Base-by-base conservation (phyloP, 2,113 vertebrate species). In the Carassius carassius region DNA sequence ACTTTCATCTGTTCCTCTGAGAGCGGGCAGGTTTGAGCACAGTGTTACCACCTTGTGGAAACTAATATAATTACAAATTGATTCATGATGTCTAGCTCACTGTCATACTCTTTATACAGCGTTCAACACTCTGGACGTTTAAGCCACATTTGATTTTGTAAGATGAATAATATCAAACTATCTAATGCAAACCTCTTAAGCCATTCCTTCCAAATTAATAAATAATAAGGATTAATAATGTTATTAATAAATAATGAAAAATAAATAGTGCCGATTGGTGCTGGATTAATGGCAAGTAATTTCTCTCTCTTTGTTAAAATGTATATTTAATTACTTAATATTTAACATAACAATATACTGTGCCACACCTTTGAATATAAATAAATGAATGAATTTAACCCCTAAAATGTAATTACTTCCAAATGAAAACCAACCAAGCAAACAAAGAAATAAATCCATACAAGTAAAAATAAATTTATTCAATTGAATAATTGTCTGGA, bases 31-130 rank as follows among this genome's bases (percentile, higher is more conserved):
- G 11, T 23, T 78, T 78, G 56, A 41, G 76, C 21, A 23, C 56
- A 41, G n/a, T 47, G 29, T 21, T 17, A 58, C 77, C 82, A 83
- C 23, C 58, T 67, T 73, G 65, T 81, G 86, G 51, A 62, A 35
- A 74, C 2, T 80, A 13, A 70, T 37, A 74, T 73, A 8, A 54
- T 47, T 72, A 17, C 14, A 47, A 6, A 21, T 58, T 13, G 5
- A 75, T 62, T 17, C 13, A n/a, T 37, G n/a, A 69, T 41, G 12
- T 13, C 32, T 76, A 25, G 11, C 3, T 13, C 11, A 47, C 44
- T 2, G 9, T 44, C 1, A 44, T 44, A 10, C 41, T 44, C 3
- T 44, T 44, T 14, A 65, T 8, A 29, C 12, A 67, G 25, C 63
- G 17, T 7, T 54, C 1, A 65, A 32, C 14, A 17, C 8, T 16